A percentile compares a stretch with the other conserved stretches of the same genome.
phyloP scores from a whole-genome alignment of 2,113 vertebrate species.

The Symphodus melops region DNA sequence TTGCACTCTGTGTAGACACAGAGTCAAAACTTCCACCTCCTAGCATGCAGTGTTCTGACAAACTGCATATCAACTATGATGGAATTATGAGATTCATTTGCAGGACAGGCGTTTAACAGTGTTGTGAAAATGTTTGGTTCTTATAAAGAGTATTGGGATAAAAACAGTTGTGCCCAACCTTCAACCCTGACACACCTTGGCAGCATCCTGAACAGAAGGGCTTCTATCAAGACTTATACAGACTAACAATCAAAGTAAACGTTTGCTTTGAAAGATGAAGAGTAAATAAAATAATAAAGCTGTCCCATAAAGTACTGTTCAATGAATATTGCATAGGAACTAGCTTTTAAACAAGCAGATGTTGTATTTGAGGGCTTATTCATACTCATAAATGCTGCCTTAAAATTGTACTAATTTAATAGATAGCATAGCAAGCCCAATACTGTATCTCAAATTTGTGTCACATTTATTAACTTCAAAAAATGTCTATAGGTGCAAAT shows the following conservation, averaged over 20 bases:
- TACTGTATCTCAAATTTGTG: constrained; percentile 37
- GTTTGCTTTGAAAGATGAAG: constrained; percentile 34
- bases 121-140: constrained; percentile 41
- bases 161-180: constrained; percentile 29
- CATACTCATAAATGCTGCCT: constrained; percentile 72
- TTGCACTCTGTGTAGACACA: constrained; percentile 30
- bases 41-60: constrained; percentile 58
- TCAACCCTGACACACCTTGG: constrained; percentile 32
- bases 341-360: constrained; percentile 19
- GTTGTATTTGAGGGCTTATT: constrained; percentile 66
- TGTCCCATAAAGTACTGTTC: constrained; percentile 33
- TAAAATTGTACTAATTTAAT: constrained; percentile 58
- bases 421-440: constrained; percentile 22
- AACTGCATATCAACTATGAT: constrained; percentile 22
- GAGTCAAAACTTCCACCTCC: constrained; percentile 26
- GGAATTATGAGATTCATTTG: constrained; percentile 15
- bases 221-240: constrained; percentile 67
- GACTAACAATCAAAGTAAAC: constrained; percentile 30
- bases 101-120: constrained; percentile 33
- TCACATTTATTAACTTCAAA: constrained; percentile 38
- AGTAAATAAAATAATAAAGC: neutral
- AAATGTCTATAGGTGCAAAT: constrained; percentile 37
- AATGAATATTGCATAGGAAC: constrained; percentile 6
- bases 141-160: constrained; percentile 27
- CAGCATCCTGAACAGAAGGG: constrained; percentile 67